Base-by-base conservation (phyloP, 2,113 vertebrate species). In the Gopherus evgoodei region DNA sequence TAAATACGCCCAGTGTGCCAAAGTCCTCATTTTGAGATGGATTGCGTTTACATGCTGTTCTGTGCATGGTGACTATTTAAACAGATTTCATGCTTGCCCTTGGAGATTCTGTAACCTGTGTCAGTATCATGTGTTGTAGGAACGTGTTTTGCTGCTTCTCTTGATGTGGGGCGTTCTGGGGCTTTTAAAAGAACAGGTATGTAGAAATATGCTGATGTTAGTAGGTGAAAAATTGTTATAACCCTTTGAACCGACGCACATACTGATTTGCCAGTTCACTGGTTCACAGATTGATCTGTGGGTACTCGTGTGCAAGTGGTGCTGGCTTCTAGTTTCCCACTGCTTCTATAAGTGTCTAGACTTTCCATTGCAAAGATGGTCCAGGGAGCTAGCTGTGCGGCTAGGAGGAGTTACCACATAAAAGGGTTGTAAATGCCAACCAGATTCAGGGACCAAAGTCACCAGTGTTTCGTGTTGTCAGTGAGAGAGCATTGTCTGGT, bases 51-150 rank as follows among this genome's bases (percentile, higher is more conserved):
- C 84, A n/a, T 62, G 31, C 5, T 2, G 47, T 79, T 0, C 3
- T n/a, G 69, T 44, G 83, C 9, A 82, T 49, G 52, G 88, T 49
- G 92, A 35, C 16, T 79, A 57, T 29, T 17, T 8, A 53, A 16
- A 27, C 31, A 31, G 81, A 9, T 17, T 59, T 81, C 57, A 52
- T 76, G 54, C 65, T 2, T 0, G 49, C 94, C 88, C 90, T 0
- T 95, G 95, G 97, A 98, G 97, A 97, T 98, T 98, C 97, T 98
- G 97, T 98, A 98, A 97, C 95, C 94, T 97, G 96, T 98, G 97
- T 97, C 96, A 96, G 95, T 78, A 25, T 52, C 24, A 13, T 96
- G 96, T 94, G 95, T 96, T 42, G 88, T 97, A 72, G 94, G 96
- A 96, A 95, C 0, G 62, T 94, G 88, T 93, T 95, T 94, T 65